These are phyloP conservation scores for Asbolus verrucosus DNA, from an alignment of 1,140 invertebrate genomes.

Conservation along the genomic window DNA sequence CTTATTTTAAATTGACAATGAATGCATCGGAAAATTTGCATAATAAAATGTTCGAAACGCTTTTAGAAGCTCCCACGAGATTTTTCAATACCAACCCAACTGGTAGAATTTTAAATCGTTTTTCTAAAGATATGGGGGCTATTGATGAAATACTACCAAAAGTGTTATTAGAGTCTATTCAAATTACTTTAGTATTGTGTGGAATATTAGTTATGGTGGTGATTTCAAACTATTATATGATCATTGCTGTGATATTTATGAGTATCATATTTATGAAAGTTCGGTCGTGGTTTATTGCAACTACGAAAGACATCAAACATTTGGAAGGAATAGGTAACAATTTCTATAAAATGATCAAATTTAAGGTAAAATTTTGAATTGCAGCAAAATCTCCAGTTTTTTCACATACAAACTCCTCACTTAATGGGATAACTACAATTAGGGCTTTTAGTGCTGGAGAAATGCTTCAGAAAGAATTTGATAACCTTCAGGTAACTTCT, in stretches of 20 bases:
- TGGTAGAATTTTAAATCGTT: slow-evolving; percentile 83
- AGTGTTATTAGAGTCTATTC: slow-evolving; percentile 74
- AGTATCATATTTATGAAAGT: slow-evolving; percentile 68
- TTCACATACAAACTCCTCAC: slow-evolving; percentile 73
- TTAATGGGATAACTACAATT: slow-evolving; percentile 63
- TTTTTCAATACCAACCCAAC: slow-evolving; percentile 86
- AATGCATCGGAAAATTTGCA: slow-evolving; percentile 83
- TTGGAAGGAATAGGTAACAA: slow-evolving; percentile 69
- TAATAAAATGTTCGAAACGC: slow-evolving; percentile 77
- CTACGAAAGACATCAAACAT: slow-evolving; percentile 72
- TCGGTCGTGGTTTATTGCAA: slow-evolving; percentile 71
- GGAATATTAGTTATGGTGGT: slow-evolving; percentile 78
- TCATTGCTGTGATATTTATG: slow-evolving; percentile 72
- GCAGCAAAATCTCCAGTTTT: slow-evolving; percentile 80
- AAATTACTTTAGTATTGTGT: slow-evolving; percentile 70
- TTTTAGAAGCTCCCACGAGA: slow-evolving; percentile 72
- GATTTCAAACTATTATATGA: slow-evolving; percentile 79
- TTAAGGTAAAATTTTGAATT: slow-evolving; percentile 35
- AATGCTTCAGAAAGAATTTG: slow-evolving; percentile 63
- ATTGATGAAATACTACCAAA: slow-evolving; percentile 84
- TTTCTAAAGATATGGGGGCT: slow-evolving; percentile 85
- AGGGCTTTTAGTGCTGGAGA: slow-evolving; percentile 64
- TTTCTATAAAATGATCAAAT: slow-evolving; percentile 47
- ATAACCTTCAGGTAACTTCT: slow-evolving; percentile 66
- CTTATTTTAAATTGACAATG: slow-evolving; percentile 83